Evolutionary conservation across 2,797 vertebrate species (phyloP).

Genomic region (Bradypodion pumilum): DNA sequence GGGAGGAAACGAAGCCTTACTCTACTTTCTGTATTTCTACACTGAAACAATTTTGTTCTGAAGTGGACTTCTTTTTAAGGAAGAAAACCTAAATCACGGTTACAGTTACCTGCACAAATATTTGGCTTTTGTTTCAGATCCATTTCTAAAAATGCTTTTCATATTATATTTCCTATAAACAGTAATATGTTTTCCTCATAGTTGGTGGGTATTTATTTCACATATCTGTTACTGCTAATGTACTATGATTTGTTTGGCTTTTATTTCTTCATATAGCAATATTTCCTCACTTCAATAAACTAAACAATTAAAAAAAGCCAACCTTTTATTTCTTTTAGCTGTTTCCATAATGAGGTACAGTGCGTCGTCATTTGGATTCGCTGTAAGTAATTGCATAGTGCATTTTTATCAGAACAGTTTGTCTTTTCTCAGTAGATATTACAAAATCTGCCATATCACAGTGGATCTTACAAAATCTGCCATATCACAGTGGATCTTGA

Average conservation of each 20-base stretch:
- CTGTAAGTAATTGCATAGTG: conserved; percentile 84
- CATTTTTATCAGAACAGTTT: background rate
- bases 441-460: background rate
- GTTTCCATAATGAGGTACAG: conserved; percentile 98
- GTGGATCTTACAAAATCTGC: background rate
- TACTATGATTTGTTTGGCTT: background rate
- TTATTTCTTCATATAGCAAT: background rate
- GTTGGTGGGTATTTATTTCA: no score
- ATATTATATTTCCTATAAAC: no score
- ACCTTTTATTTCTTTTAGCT: conserved; percentile 85
- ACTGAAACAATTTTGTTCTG: background rate
- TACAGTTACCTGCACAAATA: background rate
- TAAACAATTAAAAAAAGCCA: conserved; percentile 43
- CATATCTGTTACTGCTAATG: background rate
- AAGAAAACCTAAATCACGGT: background rate
- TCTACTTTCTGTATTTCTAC: background rate
- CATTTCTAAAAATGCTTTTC: no score
- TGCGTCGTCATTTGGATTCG: conserved; percentile 97
- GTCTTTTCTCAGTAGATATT: background rate
- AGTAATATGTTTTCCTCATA: no score
- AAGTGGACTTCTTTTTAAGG: background rate
- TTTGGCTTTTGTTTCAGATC: background rate
- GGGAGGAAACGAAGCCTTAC: background rate
- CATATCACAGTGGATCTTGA: background rate
- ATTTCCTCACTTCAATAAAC: background rate